Conservation (phyloP, 2,888 invertebrate species). For the Sylvicola cinctus region DNA sequence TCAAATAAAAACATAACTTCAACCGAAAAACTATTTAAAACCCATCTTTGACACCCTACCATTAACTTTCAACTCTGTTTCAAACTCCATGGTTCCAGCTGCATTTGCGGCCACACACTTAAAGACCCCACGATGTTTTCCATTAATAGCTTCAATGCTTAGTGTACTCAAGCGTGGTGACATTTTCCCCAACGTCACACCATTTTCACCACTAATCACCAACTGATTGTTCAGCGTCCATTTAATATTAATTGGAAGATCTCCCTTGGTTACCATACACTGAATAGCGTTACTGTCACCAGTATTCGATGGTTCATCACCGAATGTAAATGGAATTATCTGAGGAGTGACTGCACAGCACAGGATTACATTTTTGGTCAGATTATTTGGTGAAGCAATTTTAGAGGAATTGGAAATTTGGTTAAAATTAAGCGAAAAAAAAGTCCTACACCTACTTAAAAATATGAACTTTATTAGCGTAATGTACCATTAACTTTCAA, state of each 20-base stretch:
- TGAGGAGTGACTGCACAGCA: slow-evolving; percentile 28
- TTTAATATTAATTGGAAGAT: slow-evolving; percentile 40
- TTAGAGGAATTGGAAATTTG: no score
- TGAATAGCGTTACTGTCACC: slow-evolving; percentile 32
- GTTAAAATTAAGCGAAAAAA: no score
- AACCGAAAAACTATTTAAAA: no score
- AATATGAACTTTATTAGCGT: background rate
- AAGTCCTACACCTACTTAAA: no score
- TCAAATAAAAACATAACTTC: no score
- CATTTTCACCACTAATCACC: slow-evolving; percentile 17
- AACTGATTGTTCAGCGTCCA: slow-evolving; percentile 34
- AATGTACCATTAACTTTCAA: slow-evolving; percentile 40
- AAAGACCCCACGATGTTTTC: slow-evolving; percentile 40
- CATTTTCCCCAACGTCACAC: slow-evolving; percentile 16
- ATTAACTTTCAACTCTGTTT: slow-evolving; percentile 24
- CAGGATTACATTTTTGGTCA: no score
- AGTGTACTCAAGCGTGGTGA: slow-evolving; percentile 29
- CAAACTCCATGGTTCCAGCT: slow-evolving; percentile 29
- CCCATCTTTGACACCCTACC: slow-evolving; percentile 11
- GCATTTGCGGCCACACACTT: slow-evolving; percentile 39
- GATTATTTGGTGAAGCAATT: no score
- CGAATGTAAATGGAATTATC: slow-evolving; percentile 33
- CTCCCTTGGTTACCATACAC: slow-evolving; percentile 38
- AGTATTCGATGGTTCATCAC: slow-evolving; percentile 29
- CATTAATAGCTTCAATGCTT: slow-evolving; percentile 37